Evolutionary conservation across 2,113 vertebrate species (phyloP), one percentile per base, ranked within the genome.

Genomic region (Pachypanchax playfairii): DNA sequence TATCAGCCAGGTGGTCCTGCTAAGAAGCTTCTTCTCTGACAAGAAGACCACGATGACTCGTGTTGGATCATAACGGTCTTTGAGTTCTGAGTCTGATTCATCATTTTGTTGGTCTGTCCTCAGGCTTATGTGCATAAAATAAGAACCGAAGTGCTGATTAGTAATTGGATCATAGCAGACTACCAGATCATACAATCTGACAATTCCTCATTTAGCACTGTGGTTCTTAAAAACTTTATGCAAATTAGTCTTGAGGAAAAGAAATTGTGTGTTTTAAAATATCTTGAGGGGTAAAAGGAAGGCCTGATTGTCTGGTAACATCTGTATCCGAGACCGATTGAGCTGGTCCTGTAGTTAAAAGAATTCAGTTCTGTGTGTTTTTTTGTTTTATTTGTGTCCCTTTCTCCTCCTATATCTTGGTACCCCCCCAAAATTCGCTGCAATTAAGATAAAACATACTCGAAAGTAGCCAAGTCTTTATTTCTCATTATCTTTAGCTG

Each of bases 21-120:
- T 99, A 31, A 94, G 97, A 85, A 99, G 97, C 82, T 99, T 99
- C 88, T 99, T 99, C 91, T 98, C 96, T 0, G 97, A 99, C 91
- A 98, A 93, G 89, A 97, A 96, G 93, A 98, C 95, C 86, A 98
- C 97, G 12, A 94, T 95, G 56, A 98, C 97, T 1, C 95, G 97
- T 0, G 93, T 98, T 4, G 97, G 96, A 76, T 99, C 96, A 0
- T 99, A 97, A 95, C 91, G 73, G 18, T 55, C 50, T 51, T 43
- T 73, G 47, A 77, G 17, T 28, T 26, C 52, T 12, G 48, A 21
- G 61, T 75, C 21, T 21, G 51, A 62, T 48, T 52, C 18, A 63
- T 70, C 25, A 36, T 21, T 62, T 69, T 51, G 24, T 78, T 64
- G 31, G 41, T 70, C 18, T 35, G 25, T 63, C 29, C 22, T n/a